Evolutionary conservation across 2,113 vertebrate species (phyloP).

Genomic region (Corythoichthys intestinalis): DNA sequence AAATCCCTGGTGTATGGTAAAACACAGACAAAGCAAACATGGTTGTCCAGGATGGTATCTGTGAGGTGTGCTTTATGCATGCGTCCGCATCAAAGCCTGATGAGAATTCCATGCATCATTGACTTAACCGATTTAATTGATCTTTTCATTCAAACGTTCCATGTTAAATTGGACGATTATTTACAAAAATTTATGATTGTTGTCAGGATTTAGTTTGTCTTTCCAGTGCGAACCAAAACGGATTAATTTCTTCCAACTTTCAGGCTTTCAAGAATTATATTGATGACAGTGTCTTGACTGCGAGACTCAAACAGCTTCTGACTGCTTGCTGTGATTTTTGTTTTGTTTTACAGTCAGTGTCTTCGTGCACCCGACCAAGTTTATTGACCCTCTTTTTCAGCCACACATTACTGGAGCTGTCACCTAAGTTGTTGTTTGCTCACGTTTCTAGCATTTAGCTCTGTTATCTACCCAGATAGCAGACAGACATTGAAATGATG

Average conservation of each 20-base stretch:
- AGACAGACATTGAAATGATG: no score
- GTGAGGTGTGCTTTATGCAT: background rate
- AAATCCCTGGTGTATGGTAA: background rate
- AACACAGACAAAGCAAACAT: slow-evolving; percentile 2
- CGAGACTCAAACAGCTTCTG: background rate
- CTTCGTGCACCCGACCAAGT: slow-evolving; percentile 6
- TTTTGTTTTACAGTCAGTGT: background rate
- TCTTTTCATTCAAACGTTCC: background rate
- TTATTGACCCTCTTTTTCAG: background rate
- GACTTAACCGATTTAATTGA: background rate
- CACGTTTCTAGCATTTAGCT: background rate
- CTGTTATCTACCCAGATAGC: background rate
- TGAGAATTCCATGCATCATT: background rate
- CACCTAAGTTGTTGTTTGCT: slow-evolving; percentile 9
- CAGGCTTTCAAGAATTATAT: background rate
- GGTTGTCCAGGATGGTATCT: background rate
- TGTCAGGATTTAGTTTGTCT: background rate
- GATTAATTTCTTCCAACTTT: background rate
- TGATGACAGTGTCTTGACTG: background rate
- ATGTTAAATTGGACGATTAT: background rate
- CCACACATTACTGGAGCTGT: background rate
- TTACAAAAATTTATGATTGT: background rate
- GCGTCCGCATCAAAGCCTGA: background rate
- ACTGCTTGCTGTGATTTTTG: slow-evolving; percentile 2
- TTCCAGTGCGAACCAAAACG: background rate